These are phyloP conservation scores for Drosophila buzzatii DNA, from an alignment of 2,888 invertebrate genomes.

Conservation along the genomic window DNA sequence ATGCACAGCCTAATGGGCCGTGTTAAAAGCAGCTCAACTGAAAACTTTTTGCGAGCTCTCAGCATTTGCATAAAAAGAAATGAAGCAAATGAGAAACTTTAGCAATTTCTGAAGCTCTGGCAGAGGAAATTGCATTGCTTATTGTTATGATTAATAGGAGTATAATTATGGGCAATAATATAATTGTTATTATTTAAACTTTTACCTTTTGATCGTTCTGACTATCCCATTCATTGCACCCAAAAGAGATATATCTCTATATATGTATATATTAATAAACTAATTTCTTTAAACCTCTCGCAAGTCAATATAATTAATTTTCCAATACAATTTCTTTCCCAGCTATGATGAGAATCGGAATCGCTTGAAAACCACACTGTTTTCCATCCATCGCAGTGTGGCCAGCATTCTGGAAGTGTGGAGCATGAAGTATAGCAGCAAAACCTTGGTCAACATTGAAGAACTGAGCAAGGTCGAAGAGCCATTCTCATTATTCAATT, in stretches of 20 bases:
- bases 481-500: conserved; percentile 84
- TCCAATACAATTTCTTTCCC: not conserved
- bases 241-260: not conserved
- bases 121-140: not conserved
- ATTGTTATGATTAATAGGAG: not conserved
- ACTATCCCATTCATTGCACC: too few relatives aligned
- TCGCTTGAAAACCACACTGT: conserved; percentile 88
- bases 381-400: conserved; percentile 93
- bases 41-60: conserved; percentile 60
- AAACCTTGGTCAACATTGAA: conserved; percentile 83
- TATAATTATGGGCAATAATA: not conserved
- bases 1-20: conserved; percentile 76
- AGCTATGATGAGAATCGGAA: conserved; percentile 86
- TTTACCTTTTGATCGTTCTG: too few relatives aligned
- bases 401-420: conserved; percentile 92
- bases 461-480: conserved; percentile 70
- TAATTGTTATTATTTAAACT: not conserved
- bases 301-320: not conserved
- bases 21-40: conserved; percentile 71
- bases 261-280: not conserved
- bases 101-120: not conserved
- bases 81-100: conserved; percentile 12
- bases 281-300: too few relatives aligned
- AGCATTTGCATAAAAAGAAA: conserved; percentile 60
- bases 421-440: conserved; percentile 90